A percentile compares a stretch with the other conserved stretches of the same genome.
Evolutionary conservation across 2,888 invertebrate species (phyloP).

Genomic region (Artemia sinica): DNA sequence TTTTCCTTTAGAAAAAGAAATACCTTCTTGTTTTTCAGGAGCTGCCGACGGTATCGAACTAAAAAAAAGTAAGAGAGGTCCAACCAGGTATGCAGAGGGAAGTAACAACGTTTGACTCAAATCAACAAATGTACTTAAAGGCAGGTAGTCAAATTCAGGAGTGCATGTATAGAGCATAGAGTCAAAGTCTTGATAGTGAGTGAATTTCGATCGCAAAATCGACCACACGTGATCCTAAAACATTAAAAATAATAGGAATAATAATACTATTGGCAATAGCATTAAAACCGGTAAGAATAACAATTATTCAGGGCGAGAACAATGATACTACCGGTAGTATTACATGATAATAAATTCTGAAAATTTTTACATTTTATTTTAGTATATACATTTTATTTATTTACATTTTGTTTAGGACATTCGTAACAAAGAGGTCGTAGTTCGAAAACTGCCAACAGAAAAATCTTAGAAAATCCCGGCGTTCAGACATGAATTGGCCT

Average conservation of each 20-base stretch:
- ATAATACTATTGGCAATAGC: background rate
- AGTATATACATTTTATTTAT: too few relatives aligned
- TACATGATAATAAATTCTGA: too few relatives aligned
- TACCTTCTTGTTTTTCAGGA: too few relatives aligned
- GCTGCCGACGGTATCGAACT: too few relatives aligned
- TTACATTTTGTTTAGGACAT: too few relatives aligned
- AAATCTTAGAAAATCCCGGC: too few relatives aligned
- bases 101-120: slow-evolving; percentile 41
- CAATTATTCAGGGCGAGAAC: background rate
- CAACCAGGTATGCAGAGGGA: slow-evolving; percentile 35
- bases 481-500: too few relatives aligned
- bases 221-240: slow-evolving; percentile 49
- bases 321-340: too few relatives aligned
- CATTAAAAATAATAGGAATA: slow-evolving; percentile 8
- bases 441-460: too few relatives aligned
- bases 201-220: slow-evolving; percentile 50
- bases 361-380: too few relatives aligned
- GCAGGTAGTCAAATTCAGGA: slow-evolving; percentile 54
- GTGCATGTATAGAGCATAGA: slow-evolving; percentile 60
- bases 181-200: slow-evolving; percentile 49
- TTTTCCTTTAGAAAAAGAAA: too few relatives aligned
- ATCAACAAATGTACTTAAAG: slow-evolving; percentile 37
- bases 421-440: too few relatives aligned
- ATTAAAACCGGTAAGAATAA: slow-evolving; percentile 13
- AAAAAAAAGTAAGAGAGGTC: slow-evolving; percentile 24